Evolutionary conservation across 2,888 invertebrate genomes (phyloP), one percentile per base, ranked within the genome.

Genomic region (Rotaria sp.): DNA sequence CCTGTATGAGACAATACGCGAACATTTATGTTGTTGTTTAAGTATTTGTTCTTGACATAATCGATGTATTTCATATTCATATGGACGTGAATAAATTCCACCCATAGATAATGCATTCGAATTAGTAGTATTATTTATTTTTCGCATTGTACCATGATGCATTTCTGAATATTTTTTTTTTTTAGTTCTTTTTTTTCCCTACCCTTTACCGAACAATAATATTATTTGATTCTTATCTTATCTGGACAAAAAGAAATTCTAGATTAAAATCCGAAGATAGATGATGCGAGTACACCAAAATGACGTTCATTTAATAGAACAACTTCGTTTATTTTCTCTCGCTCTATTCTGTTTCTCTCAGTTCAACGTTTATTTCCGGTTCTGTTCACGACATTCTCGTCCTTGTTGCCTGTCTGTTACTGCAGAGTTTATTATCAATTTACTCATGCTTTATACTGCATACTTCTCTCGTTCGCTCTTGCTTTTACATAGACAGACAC

Each of bases 241-340:
- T 59, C 13, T 59, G 11, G 30, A 59, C 30, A 59, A 59, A 26
- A 59, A 59, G 57, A 59, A 26, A 30, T 10, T 59, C 57, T n/a
- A 59, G 11, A 59, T 59, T 59, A 59, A 59, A 59, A 59, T 59
- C 57, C 13, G 57, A 59, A 59, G 57, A 59, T 59, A 26, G 57
- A n/a, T 59, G 57, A 59, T n/a, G 30, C 57, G 57, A 59, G 10
- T 15, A 59, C 57, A 26, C n/a, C n/a, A 59, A 59, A 59, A 59
- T 59, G 57, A 30, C 57, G 57, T 59, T 59, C 57, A 59, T 59
- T 59, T 59, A 59, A 59, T 30, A 2, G 10, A 30, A 15, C n/a
- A 59, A 59, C 57, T 59, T 59, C 57, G 57, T n/a, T n/a, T 59
- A 59, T 59, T 59, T 59, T 59, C n/a, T 59, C 57, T 59, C 30